These are phyloP conservation scores for Brachionus plicatilis DNA, from an alignment of 1,140 invertebrate species.

Conservation along the genomic window DNA sequence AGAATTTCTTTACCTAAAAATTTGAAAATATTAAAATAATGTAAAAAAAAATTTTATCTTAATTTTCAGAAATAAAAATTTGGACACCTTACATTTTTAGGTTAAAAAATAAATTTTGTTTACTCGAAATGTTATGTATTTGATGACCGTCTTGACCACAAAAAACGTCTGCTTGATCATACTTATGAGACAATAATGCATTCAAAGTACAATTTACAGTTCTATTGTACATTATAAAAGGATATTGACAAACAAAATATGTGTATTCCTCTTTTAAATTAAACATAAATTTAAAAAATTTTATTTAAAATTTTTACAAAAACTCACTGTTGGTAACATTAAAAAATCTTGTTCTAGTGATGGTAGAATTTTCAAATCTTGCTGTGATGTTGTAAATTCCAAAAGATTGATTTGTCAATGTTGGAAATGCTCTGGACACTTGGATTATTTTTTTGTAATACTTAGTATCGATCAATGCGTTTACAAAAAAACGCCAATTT, in stretches of 20 bases:
- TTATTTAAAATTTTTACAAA: not conserved
- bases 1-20: not conserved
- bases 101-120: not conserved
- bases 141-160: not conserved
- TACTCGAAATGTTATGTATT: not conserved
- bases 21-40: not conserved
- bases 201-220: not conserved
- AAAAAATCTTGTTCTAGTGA: not conserved
- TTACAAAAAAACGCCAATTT: conserved; percentile 20
- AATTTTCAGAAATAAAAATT: not conserved
- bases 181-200: not conserved
- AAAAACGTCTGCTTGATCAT: not conserved
- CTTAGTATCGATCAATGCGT: not conserved
- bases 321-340: not conserved
- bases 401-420: not conserved
- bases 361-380: not conserved
- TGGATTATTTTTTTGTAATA: not conserved
- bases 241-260: not conserved
- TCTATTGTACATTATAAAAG: not conserved
- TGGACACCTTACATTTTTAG: not conserved
- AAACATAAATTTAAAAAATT: not conserved
- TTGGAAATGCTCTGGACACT: not conserved
- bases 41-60: not conserved
- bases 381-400: not conserved
- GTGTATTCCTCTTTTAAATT: not conserved